Percentiles rank a stretch among this genome's conserved stretches.
These are phyloP conservation scores for Pomacea maculata DNA, from an alignment of 1,140 invertebrate genomes.

Conservation along the genomic window DNA sequence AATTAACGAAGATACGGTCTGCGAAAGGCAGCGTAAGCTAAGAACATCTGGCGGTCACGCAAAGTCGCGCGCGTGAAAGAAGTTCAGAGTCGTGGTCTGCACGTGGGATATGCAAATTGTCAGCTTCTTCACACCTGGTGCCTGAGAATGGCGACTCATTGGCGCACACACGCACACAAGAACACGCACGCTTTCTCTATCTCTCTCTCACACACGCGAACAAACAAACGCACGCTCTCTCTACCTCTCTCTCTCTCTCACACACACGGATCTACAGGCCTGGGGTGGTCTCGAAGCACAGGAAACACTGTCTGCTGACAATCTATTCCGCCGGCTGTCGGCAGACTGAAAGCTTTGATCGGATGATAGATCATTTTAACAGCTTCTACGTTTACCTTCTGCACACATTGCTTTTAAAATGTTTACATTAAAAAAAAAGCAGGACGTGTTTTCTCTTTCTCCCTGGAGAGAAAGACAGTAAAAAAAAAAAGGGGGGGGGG, in stretches of 20 bases:
- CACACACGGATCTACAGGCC: not conserved
- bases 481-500: not conserved
- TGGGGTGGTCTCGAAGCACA: too few species aligned
- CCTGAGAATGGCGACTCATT: not conserved
- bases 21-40: too few species aligned
- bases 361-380: not conserved
- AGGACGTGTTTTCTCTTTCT: not conserved
- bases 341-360: not conserved
- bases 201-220: not conserved
- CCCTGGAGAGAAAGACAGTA: not conserved
- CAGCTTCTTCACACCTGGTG: too few species aligned
- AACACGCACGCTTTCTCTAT: not conserved
- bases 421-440: not conserved
- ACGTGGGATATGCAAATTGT: too few species aligned
- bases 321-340: too few species aligned
- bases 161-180: too few species aligned
- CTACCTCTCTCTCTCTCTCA: not conserved
- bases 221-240: not conserved
- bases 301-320: too few species aligned
- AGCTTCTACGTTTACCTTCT: not conserved
- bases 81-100: too few species aligned
- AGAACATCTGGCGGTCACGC: too few species aligned
- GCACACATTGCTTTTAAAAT: not conserved
- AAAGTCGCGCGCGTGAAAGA: too few species aligned
- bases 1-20: too few species aligned